Base-by-base conservation (phyloP, 1,140 invertebrate genomes). In the Drosophila paulistorum region DNA sequence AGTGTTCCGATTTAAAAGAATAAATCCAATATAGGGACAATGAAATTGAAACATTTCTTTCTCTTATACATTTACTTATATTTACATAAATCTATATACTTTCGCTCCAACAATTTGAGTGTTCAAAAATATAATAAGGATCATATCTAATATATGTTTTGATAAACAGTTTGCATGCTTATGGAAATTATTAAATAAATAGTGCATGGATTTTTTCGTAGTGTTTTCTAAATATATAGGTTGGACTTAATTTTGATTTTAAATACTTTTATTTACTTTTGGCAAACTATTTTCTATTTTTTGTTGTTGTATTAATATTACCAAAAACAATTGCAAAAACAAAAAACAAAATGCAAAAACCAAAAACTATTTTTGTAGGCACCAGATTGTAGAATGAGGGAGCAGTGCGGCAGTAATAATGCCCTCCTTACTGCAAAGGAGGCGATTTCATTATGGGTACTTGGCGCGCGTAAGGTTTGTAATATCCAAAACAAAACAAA, bases 371-470 rank as follows among this genome's bases (percentile, higher is more conserved):
- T 91, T 85, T 92, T 92, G 89, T 92, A 92, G 91, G 91, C 91
- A 85, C 80, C 91, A 81, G 90, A 92, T 67, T 92, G 91, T 90
- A 92, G 91, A 92, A 70, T 87, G 84, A 91, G 90, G 81, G 91
- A 91, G 45, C 45, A 51, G 79, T 85, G 90, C 89, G 91, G 91
- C 91, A 91, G 87, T 91, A 91, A 91, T 94, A 94, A 95, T 94
- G 95, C 94, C 94, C 96, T 96, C 94, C 95, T 97, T 94, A 96
- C 95, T 93, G 96, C 95, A 94, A 96, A 96, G 94, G 96, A 97
- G 94, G 96, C 96, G 94, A 95, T 97, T 94, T 96, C 96, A 93
- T 95, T 97, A 93, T 97, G 96, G 96, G 95, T 96, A 93, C 95
- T 96, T 94, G 96, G 95, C 94, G 95, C 96, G 93, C 94, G 96